Evolutionary conservation across 2,888 invertebrate species (phyloP), one percentile per base, ranked within the genome.

Genomic region (Nomada flava): DNA sequence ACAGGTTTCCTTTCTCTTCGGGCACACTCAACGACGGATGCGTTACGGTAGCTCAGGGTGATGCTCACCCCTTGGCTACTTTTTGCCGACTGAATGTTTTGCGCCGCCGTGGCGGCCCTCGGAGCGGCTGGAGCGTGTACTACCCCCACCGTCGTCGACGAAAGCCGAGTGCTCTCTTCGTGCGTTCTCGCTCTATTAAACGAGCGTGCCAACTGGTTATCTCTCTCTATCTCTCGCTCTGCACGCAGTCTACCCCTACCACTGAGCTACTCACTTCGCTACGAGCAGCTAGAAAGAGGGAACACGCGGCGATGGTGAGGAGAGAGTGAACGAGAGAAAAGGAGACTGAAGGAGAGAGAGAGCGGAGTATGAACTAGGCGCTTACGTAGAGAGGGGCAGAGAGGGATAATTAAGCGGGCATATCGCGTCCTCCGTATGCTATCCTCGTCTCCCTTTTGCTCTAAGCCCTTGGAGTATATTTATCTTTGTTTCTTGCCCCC

Each of bases 41-140:
- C 67, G 77, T 72, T 82, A 64, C 65, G 79, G 75, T 84, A 88
- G 82, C 89, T 89, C 86, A 89, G 91, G 91, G 90, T 91, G 92
- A 92, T 92, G 93, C 90, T 92, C 91, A 93, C 93, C 93, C 93
- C 93, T 92, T 93, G 93, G 92, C 93, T 93, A 93, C 93, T 93
- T 93, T 93, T 93, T 93, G 93, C 93, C 93, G 93, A 93, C 93
- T 93, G 93, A 93, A 93, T 93, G 93, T 93, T 93, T 93, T 93
- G 93, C 92, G 93, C 92, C 89, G 91, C 91, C 89, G 88, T 88
- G 71, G 90, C 88, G 86, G 87, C 87, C 89, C 84, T 89, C 86
- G 78, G 87, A 85, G 86, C 88, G 89, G 88, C 88, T 83, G 83
- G 88, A 83, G 84, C 88, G 88, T 88, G 88, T 79, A 72, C 84